Conservation (phyloP, 2,113 vertebrate genomes). For the Psilopogon haemacephalus region DNA sequence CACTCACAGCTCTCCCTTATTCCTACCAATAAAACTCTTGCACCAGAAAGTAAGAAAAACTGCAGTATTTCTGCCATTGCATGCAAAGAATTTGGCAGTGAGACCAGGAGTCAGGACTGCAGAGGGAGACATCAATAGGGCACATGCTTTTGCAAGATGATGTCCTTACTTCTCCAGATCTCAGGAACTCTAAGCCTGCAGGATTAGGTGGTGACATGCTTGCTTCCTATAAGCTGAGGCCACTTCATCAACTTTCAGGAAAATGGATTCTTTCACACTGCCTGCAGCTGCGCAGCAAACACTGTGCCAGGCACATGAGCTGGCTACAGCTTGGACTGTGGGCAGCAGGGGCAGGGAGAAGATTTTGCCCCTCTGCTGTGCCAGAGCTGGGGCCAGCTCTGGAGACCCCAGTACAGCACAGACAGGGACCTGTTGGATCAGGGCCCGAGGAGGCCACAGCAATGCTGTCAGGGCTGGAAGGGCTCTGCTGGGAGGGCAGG, state of each 20-base stretch:
- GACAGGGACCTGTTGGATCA: too few relatives aligned
- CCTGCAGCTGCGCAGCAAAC: accelerated
- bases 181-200: too few relatives aligned
- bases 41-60: background rate
- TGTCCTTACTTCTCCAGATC: background rate
- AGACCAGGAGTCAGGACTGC: background rate
- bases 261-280: background rate
- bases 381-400: background rate
- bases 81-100: background rate
- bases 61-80: background rate
- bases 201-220: too few relatives aligned
- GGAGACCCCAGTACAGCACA: too few relatives aligned
- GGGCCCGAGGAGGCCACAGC: too few relatives aligned
- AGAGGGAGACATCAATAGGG: background rate
- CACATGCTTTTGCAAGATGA: background rate
- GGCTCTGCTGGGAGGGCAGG: too few relatives aligned
- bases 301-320: background rate
- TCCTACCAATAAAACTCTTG: background rate
- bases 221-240: too few relatives aligned
- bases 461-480: too few relatives aligned
- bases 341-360: background rate
- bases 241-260: too few relatives aligned
- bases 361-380: background rate
- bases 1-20: accelerated
- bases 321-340: background rate